Percentiles rank a stretch among this genome's conserved stretches.
These are phyloP conservation scores for Callinectes sapidus DNA, from an alignment of 2,888 invertebrate species.

Conservation along the genomic window DNA sequence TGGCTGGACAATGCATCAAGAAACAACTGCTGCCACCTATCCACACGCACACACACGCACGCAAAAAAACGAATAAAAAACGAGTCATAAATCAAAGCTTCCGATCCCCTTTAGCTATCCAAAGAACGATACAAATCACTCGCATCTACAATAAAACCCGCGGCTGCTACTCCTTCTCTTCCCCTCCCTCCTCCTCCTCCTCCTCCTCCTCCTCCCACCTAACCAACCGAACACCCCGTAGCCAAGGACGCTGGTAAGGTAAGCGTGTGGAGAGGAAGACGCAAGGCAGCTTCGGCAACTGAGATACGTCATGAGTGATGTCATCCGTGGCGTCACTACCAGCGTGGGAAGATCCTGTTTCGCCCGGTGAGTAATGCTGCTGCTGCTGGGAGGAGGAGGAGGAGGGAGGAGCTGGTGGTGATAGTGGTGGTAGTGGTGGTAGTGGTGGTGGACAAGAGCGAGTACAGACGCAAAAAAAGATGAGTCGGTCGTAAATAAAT, in stretches of 20 bases:
- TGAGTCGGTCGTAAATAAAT: not conserved
- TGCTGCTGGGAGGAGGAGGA: not conserved
- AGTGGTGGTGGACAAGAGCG: not conserved
- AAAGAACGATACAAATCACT: not conserved
- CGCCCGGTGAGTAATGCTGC: not conserved
- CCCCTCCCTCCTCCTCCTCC: not conserved
- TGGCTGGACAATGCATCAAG: not conserved
- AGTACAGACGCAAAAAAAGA: not conserved
- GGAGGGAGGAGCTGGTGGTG: not conserved
- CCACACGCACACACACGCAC: too few relatives aligned
- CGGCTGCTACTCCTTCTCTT: not conserved
- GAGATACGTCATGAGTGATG: not conserved
- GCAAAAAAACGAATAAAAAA: too few relatives aligned
- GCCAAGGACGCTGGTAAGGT: slow-evolving; percentile 15
- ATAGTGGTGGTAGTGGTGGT: not conserved
- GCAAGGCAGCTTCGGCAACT: not conserved
- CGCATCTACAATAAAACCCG: not conserved
- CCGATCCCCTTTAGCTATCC: not conserved
- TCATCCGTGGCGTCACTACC: slow-evolving; percentile 6
- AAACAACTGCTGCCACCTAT: not conserved
- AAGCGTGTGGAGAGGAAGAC: not conserved
- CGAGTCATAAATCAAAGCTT: not conserved
- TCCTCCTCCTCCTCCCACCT: not conserved
- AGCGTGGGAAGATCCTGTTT: slow-evolving; percentile 34
- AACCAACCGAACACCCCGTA: not conserved